Conservation (phyloP, 2,113 vertebrate species). For the Verasper variegatus region DNA sequence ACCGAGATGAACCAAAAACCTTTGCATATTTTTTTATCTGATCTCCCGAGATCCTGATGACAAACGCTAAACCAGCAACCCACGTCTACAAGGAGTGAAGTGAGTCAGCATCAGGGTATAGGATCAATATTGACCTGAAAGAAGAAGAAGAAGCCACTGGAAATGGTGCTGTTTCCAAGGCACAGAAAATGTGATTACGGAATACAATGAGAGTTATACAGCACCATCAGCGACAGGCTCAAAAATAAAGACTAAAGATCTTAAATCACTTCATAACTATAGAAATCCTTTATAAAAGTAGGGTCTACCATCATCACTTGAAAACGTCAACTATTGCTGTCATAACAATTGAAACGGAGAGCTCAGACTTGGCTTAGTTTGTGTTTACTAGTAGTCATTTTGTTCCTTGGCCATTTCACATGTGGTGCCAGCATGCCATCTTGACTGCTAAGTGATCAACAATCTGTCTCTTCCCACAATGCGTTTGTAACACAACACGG, state of each 20-base stretch:
- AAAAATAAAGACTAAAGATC: neutral
- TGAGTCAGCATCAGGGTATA: neutral
- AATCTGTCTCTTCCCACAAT: constrained; percentile 55
- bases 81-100: neutral
- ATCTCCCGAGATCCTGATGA: neutral
- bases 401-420: constrained; percentile 31
- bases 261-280: too few relatives aligned
- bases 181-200: neutral
- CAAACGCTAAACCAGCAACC: neutral
- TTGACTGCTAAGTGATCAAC: constrained; percentile 44
- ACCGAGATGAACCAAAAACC: too few relatives aligned
- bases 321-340: too few relatives aligned
- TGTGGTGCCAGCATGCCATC: constrained; percentile 20
- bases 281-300: too few relatives aligned
- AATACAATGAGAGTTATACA: neutral
- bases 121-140: neutral
- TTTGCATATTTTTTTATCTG: neutral
- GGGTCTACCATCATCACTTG: too few relatives aligned
- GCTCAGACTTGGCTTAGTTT: neutral
- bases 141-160: neutral
- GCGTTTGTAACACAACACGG: constrained; percentile 9
- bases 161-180: neutral
- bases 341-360: too few relatives aligned
- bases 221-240: too few relatives aligned
- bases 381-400: constrained; percentile 28